Evolutionary conservation across 2,113 vertebrate species (phyloP).

Genomic region (Syngnathus scovelli): DNA sequence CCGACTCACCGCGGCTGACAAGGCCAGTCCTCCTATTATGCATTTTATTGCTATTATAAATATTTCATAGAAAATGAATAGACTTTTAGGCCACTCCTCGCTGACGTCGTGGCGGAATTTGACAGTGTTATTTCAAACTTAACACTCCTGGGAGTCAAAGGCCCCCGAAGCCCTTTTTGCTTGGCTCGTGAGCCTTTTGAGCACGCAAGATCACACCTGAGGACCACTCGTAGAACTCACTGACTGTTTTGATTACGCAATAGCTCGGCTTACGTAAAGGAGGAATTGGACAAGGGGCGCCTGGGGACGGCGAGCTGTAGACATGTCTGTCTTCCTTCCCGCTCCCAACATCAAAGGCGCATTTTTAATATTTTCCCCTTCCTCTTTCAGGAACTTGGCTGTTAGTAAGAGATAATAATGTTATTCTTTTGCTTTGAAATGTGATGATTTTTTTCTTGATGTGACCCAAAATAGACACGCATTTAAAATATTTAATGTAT

Average conservation of each 20-base stretch:
- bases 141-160: slow-evolving; percentile 23
- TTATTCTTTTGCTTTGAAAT: background rate
- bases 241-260: slow-evolving; percentile 47
- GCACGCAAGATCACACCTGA: slow-evolving; percentile 44
- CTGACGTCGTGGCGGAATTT: background rate
- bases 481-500: background rate
- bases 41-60: background rate
- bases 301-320: slow-evolving; percentile 29
- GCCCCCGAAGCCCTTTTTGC: slow-evolving; percentile 18
- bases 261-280: slow-evolving; percentile 45
- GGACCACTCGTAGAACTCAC: slow-evolving; percentile 35
- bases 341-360: background rate
- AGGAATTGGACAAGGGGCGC: slow-evolving; percentile 36
- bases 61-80: too few relatives aligned
- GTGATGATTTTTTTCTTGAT: background rate
- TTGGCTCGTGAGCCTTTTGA: slow-evolving; percentile 14
- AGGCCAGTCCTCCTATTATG: slow-evolving; percentile 68
- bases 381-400: slow-evolving; percentile 1
- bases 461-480: background rate
- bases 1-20: slow-evolving; percentile 93
- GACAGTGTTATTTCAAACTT: slow-evolving; percentile 24
- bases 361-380: slow-evolving; percentile 28
- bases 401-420: background rate
- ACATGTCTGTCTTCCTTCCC: background rate
- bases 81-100: too few relatives aligned